phyloP scores from a whole-genome alignment of 2,888 invertebrate genomes.

The Mongoloraphidia duomilia region DNA sequence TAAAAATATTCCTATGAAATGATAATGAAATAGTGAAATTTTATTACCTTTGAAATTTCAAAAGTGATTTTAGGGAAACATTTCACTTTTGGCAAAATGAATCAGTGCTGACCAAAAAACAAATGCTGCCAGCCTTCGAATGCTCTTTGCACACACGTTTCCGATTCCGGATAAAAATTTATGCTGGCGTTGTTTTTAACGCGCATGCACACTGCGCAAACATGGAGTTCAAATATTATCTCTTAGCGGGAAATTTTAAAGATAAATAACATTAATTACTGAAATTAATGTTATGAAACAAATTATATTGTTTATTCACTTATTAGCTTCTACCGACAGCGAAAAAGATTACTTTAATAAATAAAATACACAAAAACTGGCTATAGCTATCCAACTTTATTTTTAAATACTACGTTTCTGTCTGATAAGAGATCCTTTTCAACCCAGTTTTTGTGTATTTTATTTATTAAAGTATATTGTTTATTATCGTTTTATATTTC shows the following conservation, averaged over 20 bases:
- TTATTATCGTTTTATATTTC: too few species aligned
- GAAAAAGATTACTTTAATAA: too few species aligned
- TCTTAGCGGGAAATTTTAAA: neutral
- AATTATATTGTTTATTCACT: too few species aligned
- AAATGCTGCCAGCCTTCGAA: slow-evolving; percentile 29
- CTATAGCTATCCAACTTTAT: too few species aligned
- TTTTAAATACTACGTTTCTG: too few species aligned
- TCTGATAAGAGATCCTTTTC: too few species aligned
- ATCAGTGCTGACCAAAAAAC: slow-evolving; percentile 31
- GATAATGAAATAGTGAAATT: slow-evolving; percentile 5
- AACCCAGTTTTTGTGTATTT: too few species aligned
- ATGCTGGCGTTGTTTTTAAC: slow-evolving; percentile 8
- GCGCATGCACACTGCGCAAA: slow-evolving; percentile 7
- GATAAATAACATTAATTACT: neutral
- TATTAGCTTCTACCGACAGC: too few species aligned
- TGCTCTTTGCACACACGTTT: slow-evolving; percentile 22
- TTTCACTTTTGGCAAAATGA: slow-evolving; percentile 26
- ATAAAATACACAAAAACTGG: too few species aligned
- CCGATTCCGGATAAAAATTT: slow-evolving; percentile 8
- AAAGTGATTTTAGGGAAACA: slow-evolving; percentile 29
- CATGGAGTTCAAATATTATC: neutral
- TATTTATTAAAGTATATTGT: too few species aligned
- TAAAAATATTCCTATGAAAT: slow-evolving; percentile 2
- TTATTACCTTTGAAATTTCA: slow-evolving; percentile 26
- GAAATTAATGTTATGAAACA: too few species aligned